Evolutionary conservation across 2,888 invertebrate species (phyloP), one percentile per base, ranked within the genome.

Genomic region (Drosophila neonasuta): DNA sequence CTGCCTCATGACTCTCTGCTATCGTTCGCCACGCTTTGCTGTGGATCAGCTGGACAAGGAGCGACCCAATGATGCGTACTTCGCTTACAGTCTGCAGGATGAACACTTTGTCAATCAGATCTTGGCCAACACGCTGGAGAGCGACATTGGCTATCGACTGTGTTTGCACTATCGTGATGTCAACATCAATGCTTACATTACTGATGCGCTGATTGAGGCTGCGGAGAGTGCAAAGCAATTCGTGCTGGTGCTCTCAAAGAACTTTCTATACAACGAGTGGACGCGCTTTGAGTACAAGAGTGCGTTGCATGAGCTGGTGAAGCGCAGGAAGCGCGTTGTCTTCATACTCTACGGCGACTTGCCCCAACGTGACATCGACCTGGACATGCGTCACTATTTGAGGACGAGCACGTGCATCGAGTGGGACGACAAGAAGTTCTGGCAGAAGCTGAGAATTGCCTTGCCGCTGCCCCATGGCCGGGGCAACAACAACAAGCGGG

Each of bases 191-290:
- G 94, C 96, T 57, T 97, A 96, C 90, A 95, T 98, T 15, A 95
- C 96, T 11, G 98, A 98, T 90, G 97, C 97, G 51, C 96, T 99
- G 64, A 95, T 97, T 80, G 96, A 97, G 90, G 97, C 97, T 1
- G 97, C 97, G 20, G 97, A 97, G 90, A 95, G 96, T 57, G 97
- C 97, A 50, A 94, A 96, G 80, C 93, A 97, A 83, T 97, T 97
- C 44, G 95, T 99, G 68, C 93, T 98, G 79, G 95, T 98, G 67
- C 91, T 99, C 65, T 97, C 97, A 15, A 96, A 96, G 91, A 96
- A 97, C 92, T 99, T 98, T 92, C 93, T 98, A 72, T 95, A 96
- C 91, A 97, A 97, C 91, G 98, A 98, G 92, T 99, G 98, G 98
- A 95, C 96, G 85, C 94, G 96, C 78, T 96, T 97, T 90, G 98